Conservation (phyloP, 2,797 vertebrate species). For the Anomalospiza imberbis region DNA sequence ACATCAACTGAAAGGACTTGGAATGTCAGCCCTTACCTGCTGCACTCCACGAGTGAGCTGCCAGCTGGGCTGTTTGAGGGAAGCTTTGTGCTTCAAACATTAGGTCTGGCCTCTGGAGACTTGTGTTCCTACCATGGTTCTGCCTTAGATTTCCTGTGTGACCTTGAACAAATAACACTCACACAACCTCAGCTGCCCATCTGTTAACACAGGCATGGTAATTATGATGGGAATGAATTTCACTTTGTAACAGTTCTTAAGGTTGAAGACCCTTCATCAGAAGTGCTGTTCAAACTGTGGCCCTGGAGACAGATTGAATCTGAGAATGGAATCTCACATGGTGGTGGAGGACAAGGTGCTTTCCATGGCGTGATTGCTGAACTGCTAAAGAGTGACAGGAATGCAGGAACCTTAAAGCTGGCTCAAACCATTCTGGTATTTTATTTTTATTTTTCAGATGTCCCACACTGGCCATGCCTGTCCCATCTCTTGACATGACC, state of each 20-base stretch:
- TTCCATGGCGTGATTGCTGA: background rate
- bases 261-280: background rate
- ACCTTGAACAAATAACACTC: constrained; percentile 5
- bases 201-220: background rate
- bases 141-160: constrained; percentile 24
- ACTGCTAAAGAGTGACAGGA: background rate
- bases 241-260: background rate
- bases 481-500: background rate
- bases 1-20: background rate
- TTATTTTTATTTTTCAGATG: background rate
- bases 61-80: constrained; percentile 1
- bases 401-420: background rate
- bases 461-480: background rate
- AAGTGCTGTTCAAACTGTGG: background rate
- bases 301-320: background rate
- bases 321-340: background rate
- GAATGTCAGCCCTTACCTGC: constrained; percentile 50
- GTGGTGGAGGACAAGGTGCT: background rate
- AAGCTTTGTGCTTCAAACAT: background rate
- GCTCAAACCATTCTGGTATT: background rate
- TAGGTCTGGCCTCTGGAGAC: background rate
- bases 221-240: constrained; percentile 11
- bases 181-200: constrained; percentile 5
- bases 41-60: background rate
- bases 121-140: background rate